Evolutionary conservation across 2,113 vertebrate species (phyloP).

Genomic region (Cynocephalus volans): DNA sequence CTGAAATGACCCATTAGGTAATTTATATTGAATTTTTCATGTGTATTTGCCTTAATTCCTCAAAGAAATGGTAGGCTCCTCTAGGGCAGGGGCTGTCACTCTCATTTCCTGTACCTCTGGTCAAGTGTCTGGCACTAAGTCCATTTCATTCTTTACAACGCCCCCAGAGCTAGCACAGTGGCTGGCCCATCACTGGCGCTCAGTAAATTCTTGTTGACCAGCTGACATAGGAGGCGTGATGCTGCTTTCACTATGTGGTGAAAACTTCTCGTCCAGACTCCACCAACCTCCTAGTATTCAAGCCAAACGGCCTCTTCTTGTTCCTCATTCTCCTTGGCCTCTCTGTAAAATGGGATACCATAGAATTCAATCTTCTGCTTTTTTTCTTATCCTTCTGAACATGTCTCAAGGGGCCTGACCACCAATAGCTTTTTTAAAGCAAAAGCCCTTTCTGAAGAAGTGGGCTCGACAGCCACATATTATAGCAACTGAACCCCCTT

Average conservation of each 20-base stretch:
- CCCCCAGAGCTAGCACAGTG: not conserved
- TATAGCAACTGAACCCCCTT: not conserved
- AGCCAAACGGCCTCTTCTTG: not conserved
- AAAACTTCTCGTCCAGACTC: not conserved
- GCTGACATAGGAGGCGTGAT: not conserved
- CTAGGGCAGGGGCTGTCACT: not conserved
- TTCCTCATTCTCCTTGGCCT: not conserved
- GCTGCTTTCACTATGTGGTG: not conserved
- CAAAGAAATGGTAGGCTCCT: not conserved
- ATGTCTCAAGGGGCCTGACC: not conserved
- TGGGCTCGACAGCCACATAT: not conserved
- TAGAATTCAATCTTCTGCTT: not conserved
- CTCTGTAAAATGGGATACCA: not conserved
- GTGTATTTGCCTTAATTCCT: not conserved
- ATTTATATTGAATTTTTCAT: not conserved
- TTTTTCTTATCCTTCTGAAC: not conserved
- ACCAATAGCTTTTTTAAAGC: not conserved
- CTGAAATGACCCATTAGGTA: not conserved
- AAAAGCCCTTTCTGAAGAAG: not conserved
- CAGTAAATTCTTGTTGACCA: not conserved
- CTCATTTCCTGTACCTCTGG: not conserved
- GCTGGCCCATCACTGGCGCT: not conserved
- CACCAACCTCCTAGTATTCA: not conserved
- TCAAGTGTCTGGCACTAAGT: not conserved
- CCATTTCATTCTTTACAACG: not conserved